phyloP scores from a whole-genome alignment of 2,113 vertebrate genomes.

The Lasiurus borealis region DNA sequence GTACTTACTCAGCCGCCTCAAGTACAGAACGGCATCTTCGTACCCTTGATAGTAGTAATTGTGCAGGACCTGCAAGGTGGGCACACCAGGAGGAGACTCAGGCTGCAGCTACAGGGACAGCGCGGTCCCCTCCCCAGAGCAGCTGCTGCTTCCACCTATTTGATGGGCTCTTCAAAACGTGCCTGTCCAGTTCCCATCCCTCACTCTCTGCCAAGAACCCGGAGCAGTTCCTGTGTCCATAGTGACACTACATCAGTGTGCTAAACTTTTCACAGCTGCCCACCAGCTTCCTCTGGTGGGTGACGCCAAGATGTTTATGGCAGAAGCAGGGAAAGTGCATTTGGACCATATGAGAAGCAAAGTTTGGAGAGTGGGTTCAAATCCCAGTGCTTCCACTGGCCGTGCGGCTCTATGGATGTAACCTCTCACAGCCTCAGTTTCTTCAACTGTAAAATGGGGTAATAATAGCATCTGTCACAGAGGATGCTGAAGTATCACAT shows the following conservation, averaged over 20 bases:
- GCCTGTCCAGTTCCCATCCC: not conserved
- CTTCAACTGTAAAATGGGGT: not conserved
- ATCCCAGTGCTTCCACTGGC: not conserved
- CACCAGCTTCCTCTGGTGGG: not conserved
- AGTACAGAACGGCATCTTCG: slow-evolving; percentile 85
- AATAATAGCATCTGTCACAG: not conserved
- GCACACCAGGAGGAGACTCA: not conserved
- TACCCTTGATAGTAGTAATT: slow-evolving; percentile 88
- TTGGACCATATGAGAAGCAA: not conserved
- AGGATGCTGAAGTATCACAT: not conserved
- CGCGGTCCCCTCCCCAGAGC: not conserved
- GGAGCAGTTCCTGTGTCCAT: not conserved
- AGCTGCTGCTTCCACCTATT: too few relatives aligned
- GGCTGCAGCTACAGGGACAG: rapidly evolving
- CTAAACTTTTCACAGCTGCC: too few relatives aligned
- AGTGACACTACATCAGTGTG: not conserved
- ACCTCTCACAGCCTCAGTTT: not conserved
- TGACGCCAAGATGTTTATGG: not conserved
- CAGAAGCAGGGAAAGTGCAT: not conserved
- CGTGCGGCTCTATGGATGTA: not conserved
- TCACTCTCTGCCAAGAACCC: not conserved
- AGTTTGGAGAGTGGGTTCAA: not conserved
- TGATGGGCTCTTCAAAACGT: not conserved
- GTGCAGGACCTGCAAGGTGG: slow-evolving; percentile 83
- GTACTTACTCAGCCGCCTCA: slow-evolving; percentile 88